Evolutionary conservation across 2,797 vertebrate genomes (phyloP), one percentile per base, ranked within the genome.

Genomic region (Sebastes miniatus): DNA sequence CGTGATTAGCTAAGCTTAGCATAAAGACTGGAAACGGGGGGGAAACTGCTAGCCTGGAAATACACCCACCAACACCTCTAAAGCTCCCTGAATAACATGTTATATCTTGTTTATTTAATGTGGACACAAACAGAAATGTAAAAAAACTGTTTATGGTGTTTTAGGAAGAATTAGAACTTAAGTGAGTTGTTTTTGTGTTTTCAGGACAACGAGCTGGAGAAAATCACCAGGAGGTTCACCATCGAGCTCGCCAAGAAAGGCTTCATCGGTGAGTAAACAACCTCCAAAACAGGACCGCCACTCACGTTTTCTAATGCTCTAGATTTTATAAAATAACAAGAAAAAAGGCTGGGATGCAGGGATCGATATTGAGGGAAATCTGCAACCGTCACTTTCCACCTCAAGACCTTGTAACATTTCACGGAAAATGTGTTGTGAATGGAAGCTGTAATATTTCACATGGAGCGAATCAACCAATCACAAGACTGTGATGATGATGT

Each of bases 201-300:
- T 4, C 62, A 99, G 98, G 98, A 99, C 93, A 95, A 93, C 58
- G 98, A 99, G 91, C 92, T 99, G 92, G 98, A 99, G 92, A 99
- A 99, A 87, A 99, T 99, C 93, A 99, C 98, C 62, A 95, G 98
- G 83, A 95, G 98, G 64, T 99, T 99, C 91, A 99, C 98, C 52
- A 96, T 99, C 86, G 98, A 99, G 88, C 95, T 99, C 20, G 97
- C 93, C 43, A 94, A 94, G 97, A 99, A 99, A 79, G 98, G 98
- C 29, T 99, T 99, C 90, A 99, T 99, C 77, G 98, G 98, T 99
- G 95, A 91, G 97, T 31, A 6, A 47, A 13, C 14, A 4, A 22
- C 43, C 43, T 24, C 27, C 31, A 47, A 47, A 47, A 47, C 43
- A 47, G 43, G 16, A 47, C 16, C 0, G 16, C 43, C 43, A 47